Evolutionary conservation across 2,888 invertebrate genomes (phyloP), one percentile per base, ranked within the genome.

Genomic region (Watsonalla cultraria): DNA sequence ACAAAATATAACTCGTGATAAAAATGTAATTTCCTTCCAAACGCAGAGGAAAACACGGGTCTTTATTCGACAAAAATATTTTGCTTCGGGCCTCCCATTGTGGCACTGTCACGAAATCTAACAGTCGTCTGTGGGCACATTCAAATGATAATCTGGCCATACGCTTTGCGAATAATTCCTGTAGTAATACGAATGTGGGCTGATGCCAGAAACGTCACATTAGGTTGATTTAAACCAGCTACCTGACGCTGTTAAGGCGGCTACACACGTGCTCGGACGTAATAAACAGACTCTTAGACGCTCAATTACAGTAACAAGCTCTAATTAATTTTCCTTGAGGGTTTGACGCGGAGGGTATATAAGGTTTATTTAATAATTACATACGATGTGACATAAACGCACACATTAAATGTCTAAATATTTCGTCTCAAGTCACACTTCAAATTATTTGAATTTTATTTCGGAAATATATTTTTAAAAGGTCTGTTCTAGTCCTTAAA

Each of bases 71-170:
- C 57, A 67, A 80, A 81, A 84, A 84, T 83, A 82, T 85, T 86
- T 80, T 70, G 77, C 79, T 74, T 65, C 68, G 58, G 78, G 80
- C 74, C 68, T 75, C 74, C 74, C 85, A 85, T 86, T 86, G 84
- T 86, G 76, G 74, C 70, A 79, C 76, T 84, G 86, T 84, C 86
- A 86, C 80, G 79, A 75, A 80, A 82, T 83, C 83, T 80, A 76
- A 85, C 87, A 84, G 84, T 84, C 84, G 86, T 86, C 86, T 84
- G 78, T 84, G 84, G 85, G 84, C 78, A 86, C 81, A 88, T 89
- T 87, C 86, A 88, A 86, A 88, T 88, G 85, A 90, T 88, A 89
- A 89, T 89, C 88, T 82, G 76, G 76, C 78, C 84, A 85, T 85
- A 87, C 84, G 86, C 79, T 82, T 80, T 78, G 81, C 80, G 81